phyloP scores from a whole-genome alignment of 1,140 invertebrate species.

The Halictus rubicundus region DNA sequence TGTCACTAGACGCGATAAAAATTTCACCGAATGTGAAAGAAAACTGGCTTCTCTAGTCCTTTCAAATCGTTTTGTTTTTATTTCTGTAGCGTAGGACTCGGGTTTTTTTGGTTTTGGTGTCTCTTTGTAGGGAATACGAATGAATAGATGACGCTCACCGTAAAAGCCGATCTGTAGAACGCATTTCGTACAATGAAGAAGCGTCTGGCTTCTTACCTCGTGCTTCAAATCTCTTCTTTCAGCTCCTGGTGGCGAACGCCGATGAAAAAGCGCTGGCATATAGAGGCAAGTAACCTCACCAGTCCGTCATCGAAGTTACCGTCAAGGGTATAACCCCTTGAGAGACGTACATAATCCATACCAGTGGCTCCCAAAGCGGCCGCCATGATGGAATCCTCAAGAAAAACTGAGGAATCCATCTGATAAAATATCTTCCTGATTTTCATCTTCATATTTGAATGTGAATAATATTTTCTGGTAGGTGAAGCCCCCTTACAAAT shows the following conservation, averaged over 20 bases:
- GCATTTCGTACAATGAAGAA: background rate
- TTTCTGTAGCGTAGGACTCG: no score
- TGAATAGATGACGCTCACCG: background rate
- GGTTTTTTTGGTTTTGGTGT: no score
- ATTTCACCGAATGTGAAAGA: no score
- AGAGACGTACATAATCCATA: background rate
- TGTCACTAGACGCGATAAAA: no score
- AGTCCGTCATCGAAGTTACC: conserved; percentile 13
- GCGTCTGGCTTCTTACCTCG: background rate
- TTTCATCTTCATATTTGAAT: no score
- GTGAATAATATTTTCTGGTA: no score
- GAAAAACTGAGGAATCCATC: no score
- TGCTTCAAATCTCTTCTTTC: conserved; percentile 3
- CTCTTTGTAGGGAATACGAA: background rate
- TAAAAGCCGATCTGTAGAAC: background rate
- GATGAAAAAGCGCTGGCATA: conserved; percentile 10
- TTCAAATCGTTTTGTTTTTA: no score
- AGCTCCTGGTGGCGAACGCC: background rate
- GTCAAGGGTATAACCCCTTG: conserved; percentile 13
- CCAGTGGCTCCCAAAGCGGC: background rate
- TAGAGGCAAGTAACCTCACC: conserved; percentile 2
- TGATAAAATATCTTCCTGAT: no score
- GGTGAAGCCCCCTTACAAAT: no score
- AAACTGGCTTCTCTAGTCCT: no score
- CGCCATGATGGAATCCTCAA: background rate